Evolutionary conservation across 2,113 vertebrate genomes (phyloP).

Genomic region (Platichthys stellatus): DNA sequence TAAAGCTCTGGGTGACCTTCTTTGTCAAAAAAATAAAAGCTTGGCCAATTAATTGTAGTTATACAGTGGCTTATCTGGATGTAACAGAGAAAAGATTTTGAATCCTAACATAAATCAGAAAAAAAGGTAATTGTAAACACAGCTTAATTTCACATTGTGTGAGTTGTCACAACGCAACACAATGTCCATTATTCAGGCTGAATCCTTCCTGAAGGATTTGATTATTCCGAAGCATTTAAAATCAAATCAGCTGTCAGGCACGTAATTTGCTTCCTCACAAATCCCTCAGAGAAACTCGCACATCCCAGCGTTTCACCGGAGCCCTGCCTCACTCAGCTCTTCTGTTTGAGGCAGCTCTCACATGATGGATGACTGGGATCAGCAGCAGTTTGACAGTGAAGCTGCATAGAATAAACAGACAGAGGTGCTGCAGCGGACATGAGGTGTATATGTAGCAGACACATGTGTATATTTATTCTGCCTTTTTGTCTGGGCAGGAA

Average conservation of each 20-base stretch:
- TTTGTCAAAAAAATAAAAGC: constrained; percentile 19
- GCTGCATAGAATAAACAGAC: constrained; percentile 7
- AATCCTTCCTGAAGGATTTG: constrained; percentile 33
- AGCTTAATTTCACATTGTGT: constrained; percentile 29
- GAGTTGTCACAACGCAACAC: constrained; percentile 7
- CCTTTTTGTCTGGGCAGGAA: background rate
- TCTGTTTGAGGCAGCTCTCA: constrained; percentile 18
- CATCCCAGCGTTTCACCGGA: constrained; percentile 6
- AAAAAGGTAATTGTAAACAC: constrained; percentile 5
- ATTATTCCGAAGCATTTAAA: constrained; percentile 31
- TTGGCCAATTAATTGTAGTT: background rate
- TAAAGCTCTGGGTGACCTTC: constrained; percentile 25
- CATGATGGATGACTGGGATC: constrained; percentile 22
- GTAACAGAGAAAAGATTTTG: constrained; percentile 5
- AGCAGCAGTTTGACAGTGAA: constrained; percentile 14
- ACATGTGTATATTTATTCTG: background rate
- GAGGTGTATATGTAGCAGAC: background rate
- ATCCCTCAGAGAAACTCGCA: constrained; percentile 32
- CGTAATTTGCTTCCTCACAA: constrained; percentile 38
- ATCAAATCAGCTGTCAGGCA: constrained; percentile 46
- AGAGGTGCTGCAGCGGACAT: background rate
- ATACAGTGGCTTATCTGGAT: constrained; percentile 12
- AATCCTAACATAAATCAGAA: constrained; percentile 11
- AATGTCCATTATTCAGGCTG: constrained; percentile 27
- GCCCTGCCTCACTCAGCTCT: background rate